Conservation (phyloP, 2,797 vertebrate species). For the Hydrocynus forskahlii region DNA sequence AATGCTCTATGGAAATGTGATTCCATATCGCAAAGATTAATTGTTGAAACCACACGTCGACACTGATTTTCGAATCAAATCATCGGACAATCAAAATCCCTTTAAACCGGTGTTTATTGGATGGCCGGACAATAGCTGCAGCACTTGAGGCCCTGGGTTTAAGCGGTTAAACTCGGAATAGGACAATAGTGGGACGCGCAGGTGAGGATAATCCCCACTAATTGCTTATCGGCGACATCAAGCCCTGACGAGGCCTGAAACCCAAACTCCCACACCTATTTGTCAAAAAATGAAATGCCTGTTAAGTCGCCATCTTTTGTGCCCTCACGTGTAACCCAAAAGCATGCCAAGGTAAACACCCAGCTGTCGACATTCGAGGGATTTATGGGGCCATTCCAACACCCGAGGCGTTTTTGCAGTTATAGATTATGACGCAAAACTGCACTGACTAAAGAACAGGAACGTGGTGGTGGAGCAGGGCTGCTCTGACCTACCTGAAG, state of each 20-base stretch:
- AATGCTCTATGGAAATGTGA: conserved; percentile 53
- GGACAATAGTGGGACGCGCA: conserved; percentile 61
- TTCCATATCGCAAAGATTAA: conserved; percentile 55
- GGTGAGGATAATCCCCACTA: conserved; percentile 80
- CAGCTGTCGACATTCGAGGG: conserved; percentile 32
- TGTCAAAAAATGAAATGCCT: conserved; percentile 61
- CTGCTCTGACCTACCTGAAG: conserved; percentile 38
- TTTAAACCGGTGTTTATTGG: conserved; percentile 67
- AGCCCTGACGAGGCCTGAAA: conserved; percentile 70
- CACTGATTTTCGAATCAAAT: conserved; percentile 59
- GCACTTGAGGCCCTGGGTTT: conserved; percentile 48
- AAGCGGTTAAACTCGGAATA: conserved; percentile 35
- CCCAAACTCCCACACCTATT: conserved; percentile 64
- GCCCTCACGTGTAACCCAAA: conserved; percentile 36
- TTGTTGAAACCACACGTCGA: conserved; percentile 61
- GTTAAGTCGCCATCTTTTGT: conserved; percentile 58
- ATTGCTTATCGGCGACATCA: conserved; percentile 74
- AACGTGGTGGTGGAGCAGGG: too few relatives aligned
- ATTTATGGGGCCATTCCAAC: conserved; percentile 52
- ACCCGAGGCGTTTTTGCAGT: conserved; percentile 38
- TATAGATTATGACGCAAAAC: background rate
- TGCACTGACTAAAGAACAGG: too few relatives aligned
- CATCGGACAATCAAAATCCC: conserved; percentile 72
- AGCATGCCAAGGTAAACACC: conserved; percentile 5
- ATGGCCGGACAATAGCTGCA: conserved; percentile 62